Percentiles rank a stretch among this genome's conserved stretches.
phyloP scores from a whole-genome alignment of 1,140 invertebrate species.

The Subanguina moxae region DNA sequence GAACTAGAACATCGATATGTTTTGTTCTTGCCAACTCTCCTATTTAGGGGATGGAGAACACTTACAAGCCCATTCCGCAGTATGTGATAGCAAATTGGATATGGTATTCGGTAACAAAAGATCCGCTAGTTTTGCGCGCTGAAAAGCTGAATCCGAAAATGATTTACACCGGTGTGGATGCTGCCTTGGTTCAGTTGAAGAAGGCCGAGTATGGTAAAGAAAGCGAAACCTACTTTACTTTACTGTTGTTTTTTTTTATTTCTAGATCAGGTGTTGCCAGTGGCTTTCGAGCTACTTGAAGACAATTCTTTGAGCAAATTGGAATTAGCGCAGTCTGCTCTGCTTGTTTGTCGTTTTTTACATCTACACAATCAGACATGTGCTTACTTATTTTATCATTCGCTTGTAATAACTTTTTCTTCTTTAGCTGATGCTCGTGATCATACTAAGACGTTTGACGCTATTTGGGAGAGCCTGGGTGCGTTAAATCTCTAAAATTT shows the following conservation, averaged over 20 bases:
- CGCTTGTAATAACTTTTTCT: too few species aligned
- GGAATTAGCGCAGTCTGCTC: background rate
- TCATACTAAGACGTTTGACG: background rate
- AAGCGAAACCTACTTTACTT: too few species aligned
- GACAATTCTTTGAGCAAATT: background rate
- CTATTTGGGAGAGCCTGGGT: background rate
- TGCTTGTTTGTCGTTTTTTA: background rate
- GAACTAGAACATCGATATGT: too few species aligned
- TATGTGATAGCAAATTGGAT: slow-evolving; percentile 4
- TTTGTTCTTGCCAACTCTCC: background rate
- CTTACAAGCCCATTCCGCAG: background rate
- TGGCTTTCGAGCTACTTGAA: background rate
- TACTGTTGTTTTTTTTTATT: too few species aligned
- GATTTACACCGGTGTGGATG: background rate
- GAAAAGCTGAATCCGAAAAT: background rate
- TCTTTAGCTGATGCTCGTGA: background rate
- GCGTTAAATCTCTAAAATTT: background rate
- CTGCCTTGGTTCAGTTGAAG: background rate
- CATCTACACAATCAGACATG: background rate
- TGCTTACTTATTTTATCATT: too few species aligned
- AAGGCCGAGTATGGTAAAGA: background rate
- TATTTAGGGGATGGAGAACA: background rate
- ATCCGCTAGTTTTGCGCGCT: background rate
- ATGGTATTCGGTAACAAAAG: slow-evolving; percentile 3
- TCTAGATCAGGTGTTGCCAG: background rate